Conservation (phyloP, 2,888 invertebrate species). For the Scotopteryx bipunctaria region DNA sequence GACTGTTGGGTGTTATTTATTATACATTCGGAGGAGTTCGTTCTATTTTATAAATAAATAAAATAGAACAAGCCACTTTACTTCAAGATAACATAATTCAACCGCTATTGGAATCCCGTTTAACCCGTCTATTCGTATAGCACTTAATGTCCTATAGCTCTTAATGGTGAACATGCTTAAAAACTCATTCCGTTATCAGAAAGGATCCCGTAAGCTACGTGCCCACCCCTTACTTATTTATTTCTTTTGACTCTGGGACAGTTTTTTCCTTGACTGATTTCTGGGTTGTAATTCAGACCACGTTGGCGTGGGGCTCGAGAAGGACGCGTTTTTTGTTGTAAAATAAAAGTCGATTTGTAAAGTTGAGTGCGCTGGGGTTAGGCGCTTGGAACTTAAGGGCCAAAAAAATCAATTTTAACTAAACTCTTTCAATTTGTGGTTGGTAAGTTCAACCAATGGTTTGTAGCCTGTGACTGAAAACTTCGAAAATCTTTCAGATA, state of each 20-base stretch:
- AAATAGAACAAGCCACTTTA: background rate
- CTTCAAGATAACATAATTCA: no score
- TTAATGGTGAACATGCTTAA: conserved; percentile 25
- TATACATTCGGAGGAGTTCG: no score
- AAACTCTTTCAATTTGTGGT: no score
- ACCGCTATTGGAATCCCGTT: no score
- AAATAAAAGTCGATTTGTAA: conserved; percentile 25
- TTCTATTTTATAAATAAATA: no score
- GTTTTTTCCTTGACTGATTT: conserved; percentile 47
- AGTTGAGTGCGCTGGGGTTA: no score
- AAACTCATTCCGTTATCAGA: conserved; percentile 28
- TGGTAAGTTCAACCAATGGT: no score
- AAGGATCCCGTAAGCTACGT: conserved; percentile 34
- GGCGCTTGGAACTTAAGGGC: no score
- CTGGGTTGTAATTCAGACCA: conserved; percentile 48
- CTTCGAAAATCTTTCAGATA: no score
- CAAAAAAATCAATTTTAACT: no score
- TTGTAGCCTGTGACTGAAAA: no score
- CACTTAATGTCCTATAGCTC: conserved; percentile 15
- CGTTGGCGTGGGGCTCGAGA: conserved; percentile 36
- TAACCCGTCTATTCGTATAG: background rate
- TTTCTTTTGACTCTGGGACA: conserved; percentile 44
- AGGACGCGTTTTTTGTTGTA: conserved; percentile 23
- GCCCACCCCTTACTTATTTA: conserved; percentile 44
- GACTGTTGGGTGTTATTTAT: no score